Conservation (phyloP, 2,113 vertebrate species). For the Toxotes jaculatrix region DNA sequence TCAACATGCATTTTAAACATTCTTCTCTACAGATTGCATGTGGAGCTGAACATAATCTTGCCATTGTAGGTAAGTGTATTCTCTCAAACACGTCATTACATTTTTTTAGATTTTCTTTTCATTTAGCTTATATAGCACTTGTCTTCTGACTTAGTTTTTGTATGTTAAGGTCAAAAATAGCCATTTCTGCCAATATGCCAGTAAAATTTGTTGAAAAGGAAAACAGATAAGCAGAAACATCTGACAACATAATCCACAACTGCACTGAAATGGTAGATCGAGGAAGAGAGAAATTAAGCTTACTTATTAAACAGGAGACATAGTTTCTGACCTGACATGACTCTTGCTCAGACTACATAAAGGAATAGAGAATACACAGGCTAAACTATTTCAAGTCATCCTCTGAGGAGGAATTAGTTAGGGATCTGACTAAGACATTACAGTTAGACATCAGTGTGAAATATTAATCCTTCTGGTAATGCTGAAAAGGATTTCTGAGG, state of each 20-base stretch:
- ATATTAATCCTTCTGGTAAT: slow-evolving; percentile 62
- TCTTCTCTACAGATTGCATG: slow-evolving; percentile 87
- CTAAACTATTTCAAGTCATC: slow-evolving; percentile 22
- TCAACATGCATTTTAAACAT: slow-evolving; percentile 15
- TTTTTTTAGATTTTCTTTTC: background rate
- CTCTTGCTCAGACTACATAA: slow-evolving; percentile 8
- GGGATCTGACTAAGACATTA: slow-evolving; percentile 44
- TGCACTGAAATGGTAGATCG: background rate
- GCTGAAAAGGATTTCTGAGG: slow-evolving; percentile 66
- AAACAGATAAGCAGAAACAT: background rate
- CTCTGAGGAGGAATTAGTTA: slow-evolving; percentile 27
- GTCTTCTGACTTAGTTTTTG: background rate
- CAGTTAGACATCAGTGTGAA: slow-evolving; percentile 54
- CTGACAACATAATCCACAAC: background rate
- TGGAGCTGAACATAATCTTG: slow-evolving; percentile 96
- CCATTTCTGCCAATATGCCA: background rate
- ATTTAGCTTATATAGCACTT: background rate
- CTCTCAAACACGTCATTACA: background rate
- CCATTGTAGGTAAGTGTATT: slow-evolving; percentile 90
- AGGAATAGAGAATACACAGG: slow-evolving; percentile 42
- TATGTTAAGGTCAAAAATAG: background rate
- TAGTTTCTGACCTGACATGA: slow-evolving; percentile 26
- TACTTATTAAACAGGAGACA: slow-evolving; percentile 38
- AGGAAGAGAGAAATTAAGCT: slow-evolving; percentile 17
- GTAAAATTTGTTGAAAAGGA: background rate